A percentile compares a stretch with the other conserved stretches of the same genome.
Conservation (phyloP, 2,113 vertebrate genomes). For the Cyphomyrus discorhynchus region DNA sequence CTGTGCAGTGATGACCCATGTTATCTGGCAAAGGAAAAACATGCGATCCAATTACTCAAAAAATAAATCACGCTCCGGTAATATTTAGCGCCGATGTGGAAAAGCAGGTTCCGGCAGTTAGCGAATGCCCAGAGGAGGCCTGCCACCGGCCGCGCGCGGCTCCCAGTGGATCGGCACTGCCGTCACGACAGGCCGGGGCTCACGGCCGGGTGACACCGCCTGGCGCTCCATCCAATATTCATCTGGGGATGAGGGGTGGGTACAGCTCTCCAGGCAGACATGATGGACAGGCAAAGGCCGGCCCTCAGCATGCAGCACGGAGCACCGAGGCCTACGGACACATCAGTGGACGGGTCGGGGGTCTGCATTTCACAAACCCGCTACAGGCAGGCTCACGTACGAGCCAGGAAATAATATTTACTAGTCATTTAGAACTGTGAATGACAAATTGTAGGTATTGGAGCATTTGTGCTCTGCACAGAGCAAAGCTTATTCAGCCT, state of each 20-base stretch:
- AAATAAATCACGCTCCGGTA: not conserved
- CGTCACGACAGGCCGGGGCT: constrained; percentile 19
- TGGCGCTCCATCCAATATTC: constrained; percentile 15
- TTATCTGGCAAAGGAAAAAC: not conserved
- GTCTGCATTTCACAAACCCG: not conserved
- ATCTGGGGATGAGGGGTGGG: constrained; percentile 5
- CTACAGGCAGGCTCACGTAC: not conserved
- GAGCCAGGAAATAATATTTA: not conserved
- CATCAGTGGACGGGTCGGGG: not conserved
- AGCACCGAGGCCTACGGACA: not conserved
- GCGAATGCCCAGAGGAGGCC: not conserved
- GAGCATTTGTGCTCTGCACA: not conserved
- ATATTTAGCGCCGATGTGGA: constrained; percentile 7
- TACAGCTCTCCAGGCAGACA: not conserved
- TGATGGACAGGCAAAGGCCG: not conserved
- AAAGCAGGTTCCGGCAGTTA: not conserved
- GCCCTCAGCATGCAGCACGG: not conserved
- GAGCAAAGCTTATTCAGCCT: constrained; percentile 1
- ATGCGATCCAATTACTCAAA: not conserved
- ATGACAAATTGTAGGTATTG: not conserved
- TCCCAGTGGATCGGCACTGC: constrained; percentile 5
- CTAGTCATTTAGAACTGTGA: not conserved
- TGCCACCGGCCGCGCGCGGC: not conserved
- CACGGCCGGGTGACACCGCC: not conserved
- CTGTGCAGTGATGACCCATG: not conserved